phyloP scores from a whole-genome alignment of 2,888 invertebrate species.

The Troides oblongomaculatus region DNA sequence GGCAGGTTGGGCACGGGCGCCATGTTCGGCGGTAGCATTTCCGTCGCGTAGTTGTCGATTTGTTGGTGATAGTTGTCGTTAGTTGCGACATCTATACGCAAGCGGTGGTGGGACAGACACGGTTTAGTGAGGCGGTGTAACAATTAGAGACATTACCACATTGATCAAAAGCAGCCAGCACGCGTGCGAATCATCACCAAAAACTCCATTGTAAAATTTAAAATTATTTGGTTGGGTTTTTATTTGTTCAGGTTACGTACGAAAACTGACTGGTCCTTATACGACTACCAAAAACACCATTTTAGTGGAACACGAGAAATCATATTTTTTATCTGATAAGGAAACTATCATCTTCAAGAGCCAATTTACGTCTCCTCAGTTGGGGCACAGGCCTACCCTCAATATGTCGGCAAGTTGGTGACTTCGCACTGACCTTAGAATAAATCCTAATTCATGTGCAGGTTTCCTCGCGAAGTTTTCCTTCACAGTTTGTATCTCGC shows the following conservation, averaged over 20 bases:
- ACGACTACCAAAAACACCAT: slow-evolving; percentile 9
- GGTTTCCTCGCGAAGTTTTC: too few species aligned
- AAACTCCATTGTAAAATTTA: not conserved
- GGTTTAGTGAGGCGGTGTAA: slow-evolving; percentile 46
- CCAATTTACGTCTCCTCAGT: too few species aligned
- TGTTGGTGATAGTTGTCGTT: slow-evolving; percentile 74
- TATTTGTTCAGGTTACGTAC: not conserved
- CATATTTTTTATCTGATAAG: not conserved
- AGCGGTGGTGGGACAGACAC: slow-evolving; percentile 35
- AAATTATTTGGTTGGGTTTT: too few species aligned
- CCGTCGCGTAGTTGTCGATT: slow-evolving; percentile 72
- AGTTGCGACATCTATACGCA: slow-evolving; percentile 55
- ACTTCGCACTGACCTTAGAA: too few species aligned
- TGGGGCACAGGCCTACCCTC: too few species aligned
- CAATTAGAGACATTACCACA: slow-evolving; percentile 21
- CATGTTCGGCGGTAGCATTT: slow-evolving; percentile 61
- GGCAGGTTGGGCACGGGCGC: slow-evolving; percentile 62
- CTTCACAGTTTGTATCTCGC: too few species aligned
- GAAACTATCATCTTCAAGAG: too few species aligned
- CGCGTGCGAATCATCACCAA: not conserved
- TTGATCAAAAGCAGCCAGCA: slow-evolving; percentile 15
- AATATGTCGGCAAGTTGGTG: too few species aligned
- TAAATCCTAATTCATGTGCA: too few species aligned
- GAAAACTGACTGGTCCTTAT: slow-evolving; percentile 10
- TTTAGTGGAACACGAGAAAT: slow-evolving; percentile 13